Evolutionary conservation across 2,113 vertebrate species (phyloP), one percentile per base, ranked within the genome.

Genomic region (Etheostoma cragini): DNA sequence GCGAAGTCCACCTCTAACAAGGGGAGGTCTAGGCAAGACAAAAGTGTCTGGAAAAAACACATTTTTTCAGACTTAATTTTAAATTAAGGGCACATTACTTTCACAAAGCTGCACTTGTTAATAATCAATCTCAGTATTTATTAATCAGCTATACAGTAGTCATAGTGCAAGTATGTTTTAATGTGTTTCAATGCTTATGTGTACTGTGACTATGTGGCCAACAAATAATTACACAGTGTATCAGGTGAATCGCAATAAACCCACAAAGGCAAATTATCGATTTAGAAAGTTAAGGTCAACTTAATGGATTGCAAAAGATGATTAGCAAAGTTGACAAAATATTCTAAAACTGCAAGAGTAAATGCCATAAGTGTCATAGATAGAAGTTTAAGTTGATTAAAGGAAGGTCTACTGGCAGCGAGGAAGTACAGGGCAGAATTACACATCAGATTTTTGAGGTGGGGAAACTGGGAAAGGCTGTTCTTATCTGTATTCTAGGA

Each of bases 1-100:
- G 78, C 89, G 87, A 90, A 92, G 88, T 91, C 93, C 90, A 92
- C 88, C 84, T 90, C 84, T 82, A 84, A 91, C 72, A 89, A 90
- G 82, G 63, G 85, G 88, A 90, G 83, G 88, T 86, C 80, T 91
- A 47, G 61, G 65, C 42, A 17, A 76, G 68, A 87, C 76, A 87
- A 84, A 89, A 85, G 70, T 81, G 47, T 69, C 53, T 76, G 35
- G 33, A 16, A 73, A 22, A 22, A 71, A 65, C 60, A n/a, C 7
- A 13, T 62, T 61, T 68, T 83, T 57, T 61, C 56, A 60, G 50
- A 56, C 42, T 78, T 57, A 62, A 35, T 74, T 62, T 73, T 85
- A 83, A 89, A 81, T 81, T 73, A 81, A 73, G 24, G 64, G 57
- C 50, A 72, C 52, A 63, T 86, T 21, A 77, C 45, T 82, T 53